Conservation (phyloP, 2,797 vertebrate genomes). For the Sebastes taczanowskii region DNA sequence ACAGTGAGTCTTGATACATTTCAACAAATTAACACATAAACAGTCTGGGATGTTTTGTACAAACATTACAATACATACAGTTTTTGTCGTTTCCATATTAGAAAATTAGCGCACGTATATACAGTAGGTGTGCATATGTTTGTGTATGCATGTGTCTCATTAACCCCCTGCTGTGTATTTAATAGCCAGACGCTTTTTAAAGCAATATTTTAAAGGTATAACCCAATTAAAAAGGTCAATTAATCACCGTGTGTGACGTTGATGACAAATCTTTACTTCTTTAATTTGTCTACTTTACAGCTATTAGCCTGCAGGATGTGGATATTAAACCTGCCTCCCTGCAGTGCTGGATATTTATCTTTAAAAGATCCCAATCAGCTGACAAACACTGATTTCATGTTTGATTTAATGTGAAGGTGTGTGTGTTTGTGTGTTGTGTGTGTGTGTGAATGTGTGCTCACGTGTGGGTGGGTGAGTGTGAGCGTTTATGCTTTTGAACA, state of each 20-base stretch:
- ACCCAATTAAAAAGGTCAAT: background rate
- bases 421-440: background rate
- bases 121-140: background rate
- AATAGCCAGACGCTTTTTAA: background rate
- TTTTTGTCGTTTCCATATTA: background rate
- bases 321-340: constrained; percentile 8
- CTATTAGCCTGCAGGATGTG: background rate
- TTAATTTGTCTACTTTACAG: constrained; percentile 15
- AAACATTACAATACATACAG: too few relatives aligned
- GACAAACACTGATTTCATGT: constrained; percentile 9
- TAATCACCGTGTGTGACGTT: background rate
- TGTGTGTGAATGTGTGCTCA: background rate
- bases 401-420: constrained; percentile 17
- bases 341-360: background rate
- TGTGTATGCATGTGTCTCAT: background rate
- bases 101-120: background rate
- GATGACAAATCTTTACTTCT: background rate
- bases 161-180: background rate
- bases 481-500: constrained; percentile 21
- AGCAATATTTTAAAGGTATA: background rate
- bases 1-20: too few relatives aligned
- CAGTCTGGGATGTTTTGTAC: background rate
- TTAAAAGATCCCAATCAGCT: constrained; percentile 20
- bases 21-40: too few relatives aligned
- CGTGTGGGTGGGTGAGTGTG: constrained; percentile 35